Evolutionary conservation across 2,113 vertebrate species (phyloP), one percentile per base, ranked within the genome.

Genomic region (Euleptes europaea): DNA sequence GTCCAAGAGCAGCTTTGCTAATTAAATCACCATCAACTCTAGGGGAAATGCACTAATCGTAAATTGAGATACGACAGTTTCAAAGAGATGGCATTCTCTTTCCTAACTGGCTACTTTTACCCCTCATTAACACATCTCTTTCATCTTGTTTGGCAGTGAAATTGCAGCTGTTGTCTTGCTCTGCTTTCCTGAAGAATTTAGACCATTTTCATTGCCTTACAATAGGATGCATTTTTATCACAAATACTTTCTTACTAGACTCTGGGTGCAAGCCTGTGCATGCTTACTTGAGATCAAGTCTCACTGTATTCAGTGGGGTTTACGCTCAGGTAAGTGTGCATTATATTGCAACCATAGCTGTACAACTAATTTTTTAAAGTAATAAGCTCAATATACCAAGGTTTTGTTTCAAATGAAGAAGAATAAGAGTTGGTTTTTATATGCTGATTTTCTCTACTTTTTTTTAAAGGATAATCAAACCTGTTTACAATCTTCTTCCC

Each of bases 11-110:
- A 65, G 26, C 44, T 65, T 51, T 63, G 23, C 26, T 51, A 80
- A 85, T 85, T 80, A 85, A 73, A 73, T 80, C 49, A 35, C 67
- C 31, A 72, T 71, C 67, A 60, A 11, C 69, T n/a, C 11, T 57
- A 38, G 6, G 40, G n/a, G 11, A 38, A 80, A 49, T 85, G 69
- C 42, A n/a, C 66, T 40, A 40, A 78, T 31, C 15, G 33, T 63
- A 49, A 71, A 87, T 66, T 65, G 19, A 51, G 78, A 65, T 72
- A 26, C n/a, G 1, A 15, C 26, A 35, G 13, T 63, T 83, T 71
- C 33, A 44, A 13, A 51, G 65, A 77, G 23, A 63, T 63, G n/a
- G 9, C 66, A 72, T 47, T 21, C 44, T 40, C 42, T 35, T 80
- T 51, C 15, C 38, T 85, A 85, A 66, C 44, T 83, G 80, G 42